These are phyloP conservation scores for Myiothlypis coronata DNA, from an alignment of 2,797 vertebrate genomes.

Conservation along the genomic window DNA sequence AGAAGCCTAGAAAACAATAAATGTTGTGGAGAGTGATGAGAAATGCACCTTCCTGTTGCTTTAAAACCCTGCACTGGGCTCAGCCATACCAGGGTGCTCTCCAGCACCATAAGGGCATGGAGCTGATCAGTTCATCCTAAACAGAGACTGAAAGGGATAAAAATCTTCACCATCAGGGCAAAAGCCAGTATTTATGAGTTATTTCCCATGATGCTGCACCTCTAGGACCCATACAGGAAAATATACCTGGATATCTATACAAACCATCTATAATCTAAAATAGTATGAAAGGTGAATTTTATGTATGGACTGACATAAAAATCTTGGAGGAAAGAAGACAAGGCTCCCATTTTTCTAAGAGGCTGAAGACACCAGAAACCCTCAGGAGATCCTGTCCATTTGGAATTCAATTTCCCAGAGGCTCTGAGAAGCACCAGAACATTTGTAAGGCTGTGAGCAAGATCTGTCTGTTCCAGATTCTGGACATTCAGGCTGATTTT, in stretches of 20 bases:
- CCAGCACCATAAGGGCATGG: background rate
- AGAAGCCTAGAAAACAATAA: background rate
- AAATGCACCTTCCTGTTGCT: background rate
- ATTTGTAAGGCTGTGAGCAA: background rate
- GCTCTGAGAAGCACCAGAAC: background rate
- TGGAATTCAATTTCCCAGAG: background rate
- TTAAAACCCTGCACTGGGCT: background rate
- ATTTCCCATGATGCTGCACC: background rate
- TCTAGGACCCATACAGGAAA: background rate
- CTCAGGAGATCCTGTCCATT: background rate
- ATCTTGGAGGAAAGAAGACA: background rate
- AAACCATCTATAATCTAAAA: background rate
- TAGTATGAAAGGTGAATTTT: background rate
- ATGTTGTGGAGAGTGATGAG: background rate
- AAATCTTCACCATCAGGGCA: background rate
- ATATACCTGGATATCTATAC: background rate
- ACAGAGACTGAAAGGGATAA: background rate
- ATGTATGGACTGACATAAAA: background rate
- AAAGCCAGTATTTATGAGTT: background rate
- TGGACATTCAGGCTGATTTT: background rate
- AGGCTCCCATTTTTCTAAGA: background rate
- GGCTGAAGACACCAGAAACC: background rate
- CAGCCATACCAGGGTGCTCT: background rate
- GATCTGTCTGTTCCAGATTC: background rate
- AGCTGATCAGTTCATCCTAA: background rate